phyloP scores from a whole-genome alignment of 2,113 vertebrate genomes.

The Lethenteron camtschaticum region DNA sequence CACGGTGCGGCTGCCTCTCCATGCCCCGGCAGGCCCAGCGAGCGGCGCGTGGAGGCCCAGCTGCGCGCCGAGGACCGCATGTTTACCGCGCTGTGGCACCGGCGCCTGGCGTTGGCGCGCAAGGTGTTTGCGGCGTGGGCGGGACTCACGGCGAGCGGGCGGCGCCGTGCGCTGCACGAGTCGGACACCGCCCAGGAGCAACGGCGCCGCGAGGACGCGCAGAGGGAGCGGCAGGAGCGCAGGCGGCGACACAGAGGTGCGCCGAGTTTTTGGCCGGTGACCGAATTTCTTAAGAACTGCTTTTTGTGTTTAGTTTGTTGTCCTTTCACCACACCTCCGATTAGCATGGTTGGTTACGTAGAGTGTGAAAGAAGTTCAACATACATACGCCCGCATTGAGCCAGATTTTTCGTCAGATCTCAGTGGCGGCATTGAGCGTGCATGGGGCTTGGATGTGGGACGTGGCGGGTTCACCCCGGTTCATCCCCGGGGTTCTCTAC shows the following conservation, averaged over 20 bases:
- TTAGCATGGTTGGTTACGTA: too few species aligned
- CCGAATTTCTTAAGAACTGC: too few species aligned
- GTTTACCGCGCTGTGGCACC: conserved; percentile 57
- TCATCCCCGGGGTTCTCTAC: too few species aligned
- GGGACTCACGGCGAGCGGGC: conserved; percentile 32
- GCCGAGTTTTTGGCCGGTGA: too few species aligned
- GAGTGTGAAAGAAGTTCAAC: too few species aligned
- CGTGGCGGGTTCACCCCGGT: too few species aligned
- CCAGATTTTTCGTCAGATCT: too few species aligned
- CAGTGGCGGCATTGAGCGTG: too few species aligned
- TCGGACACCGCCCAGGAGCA: conserved; percentile 36
- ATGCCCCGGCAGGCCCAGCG: conserved; percentile 21
- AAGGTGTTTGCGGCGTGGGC: conserved; percentile 42
- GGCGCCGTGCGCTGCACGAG: conserved; percentile 32
- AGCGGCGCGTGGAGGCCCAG: conserved; percentile 12
- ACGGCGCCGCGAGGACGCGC: conserved; percentile 41
- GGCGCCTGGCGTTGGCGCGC: conserved; percentile 51
- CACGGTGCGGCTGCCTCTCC: conserved; percentile 10
- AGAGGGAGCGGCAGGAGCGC: conserved; percentile 48
- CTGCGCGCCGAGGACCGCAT: conserved; percentile 31
- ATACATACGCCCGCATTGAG: too few species aligned
- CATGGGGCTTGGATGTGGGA: too few species aligned
- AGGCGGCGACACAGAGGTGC: conserved; percentile 34
- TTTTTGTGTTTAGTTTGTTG: too few species aligned
- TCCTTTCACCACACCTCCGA: too few species aligned